Evolutionary conservation across 2,113 vertebrate genomes (phyloP).

Genomic region (Agapornis roseicollis): DNA sequence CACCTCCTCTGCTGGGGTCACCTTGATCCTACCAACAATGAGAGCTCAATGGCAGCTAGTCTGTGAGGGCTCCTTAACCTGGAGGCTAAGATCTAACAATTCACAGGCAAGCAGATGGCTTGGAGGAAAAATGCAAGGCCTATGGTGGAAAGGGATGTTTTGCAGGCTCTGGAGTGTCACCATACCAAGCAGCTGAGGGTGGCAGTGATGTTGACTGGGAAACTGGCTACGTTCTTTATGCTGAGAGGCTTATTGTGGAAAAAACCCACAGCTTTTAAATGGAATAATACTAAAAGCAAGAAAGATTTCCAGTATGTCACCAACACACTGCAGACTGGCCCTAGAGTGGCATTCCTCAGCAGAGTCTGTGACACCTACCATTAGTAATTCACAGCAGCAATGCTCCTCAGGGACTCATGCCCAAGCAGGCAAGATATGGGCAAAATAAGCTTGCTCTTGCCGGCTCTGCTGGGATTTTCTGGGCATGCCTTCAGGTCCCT

Average conservation of each 20-base stretch:
- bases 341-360: background rate
- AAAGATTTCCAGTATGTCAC: background rate
- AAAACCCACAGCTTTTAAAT: background rate
- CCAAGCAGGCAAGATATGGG: background rate
- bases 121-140: background rate
- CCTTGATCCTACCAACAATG: background rate
- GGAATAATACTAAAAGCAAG: background rate
- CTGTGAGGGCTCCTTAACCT: background rate
- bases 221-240: background rate
- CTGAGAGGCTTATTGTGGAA: background rate
- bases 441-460: background rate
- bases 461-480: background rate
- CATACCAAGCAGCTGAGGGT: background rate
- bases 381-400: constrained; percentile 13
- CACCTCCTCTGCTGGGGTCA: too few species aligned
- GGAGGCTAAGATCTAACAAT: background rate
- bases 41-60: background rate
- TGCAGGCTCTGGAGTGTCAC: background rate
- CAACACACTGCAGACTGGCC: background rate
- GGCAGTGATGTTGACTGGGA: background rate
- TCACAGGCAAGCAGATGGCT: background rate
- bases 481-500: background rate
- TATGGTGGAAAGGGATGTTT: background rate
- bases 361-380: background rate
- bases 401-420: background rate